These are phyloP conservation scores for Bedellia somnulentella DNA, from an alignment of 2,888 invertebrate genomes.

Conservation along the genomic window DNA sequence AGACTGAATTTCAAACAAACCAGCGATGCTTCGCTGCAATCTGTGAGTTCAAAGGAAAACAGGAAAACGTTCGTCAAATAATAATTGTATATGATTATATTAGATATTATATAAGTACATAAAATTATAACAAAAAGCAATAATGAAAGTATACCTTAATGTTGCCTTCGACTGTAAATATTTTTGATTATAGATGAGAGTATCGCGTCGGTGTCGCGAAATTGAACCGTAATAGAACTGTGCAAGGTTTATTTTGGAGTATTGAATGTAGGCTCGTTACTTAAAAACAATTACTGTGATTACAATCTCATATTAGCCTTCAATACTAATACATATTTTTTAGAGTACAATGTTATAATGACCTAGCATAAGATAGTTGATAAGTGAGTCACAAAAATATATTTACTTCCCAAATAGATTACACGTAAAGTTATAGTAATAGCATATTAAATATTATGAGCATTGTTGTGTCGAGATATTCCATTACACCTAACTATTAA, in stretches of 20 bases:
- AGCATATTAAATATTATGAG: no score
- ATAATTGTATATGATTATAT: no score
- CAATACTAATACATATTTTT: constrained; percentile 62
- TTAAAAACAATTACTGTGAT: constrained; percentile 59
- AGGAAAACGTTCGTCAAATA: no score
- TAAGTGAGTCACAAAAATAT: constrained; percentile 60
- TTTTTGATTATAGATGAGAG: constrained; percentile 28
- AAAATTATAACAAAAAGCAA: constrained; percentile 35
- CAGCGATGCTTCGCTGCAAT: no score
- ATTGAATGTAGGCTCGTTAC: constrained; percentile 57
- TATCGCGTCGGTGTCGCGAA: constrained; percentile 26
- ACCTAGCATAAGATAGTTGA: constrained; percentile 50
- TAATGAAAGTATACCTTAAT: constrained; percentile 60
- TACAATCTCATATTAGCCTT: constrained; percentile 60
- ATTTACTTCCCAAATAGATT: constrained; percentile 56
- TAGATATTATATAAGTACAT: no score
- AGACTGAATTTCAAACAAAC: constrained; percentile 35
- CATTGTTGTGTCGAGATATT: constrained; percentile 25
- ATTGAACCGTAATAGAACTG: constrained; percentile 20
- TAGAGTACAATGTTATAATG: constrained; percentile 62
- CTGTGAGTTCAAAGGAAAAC: no score
- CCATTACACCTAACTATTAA: not conserved
- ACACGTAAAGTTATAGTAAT: constrained; percentile 51
- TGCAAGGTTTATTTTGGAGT: constrained; percentile 45
- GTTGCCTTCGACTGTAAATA: constrained; percentile 55